Evolutionary conservation across 2,797 vertebrate genomes (phyloP), one percentile per base, ranked within the genome.

Genomic region (Tragopan temminckii): DNA sequence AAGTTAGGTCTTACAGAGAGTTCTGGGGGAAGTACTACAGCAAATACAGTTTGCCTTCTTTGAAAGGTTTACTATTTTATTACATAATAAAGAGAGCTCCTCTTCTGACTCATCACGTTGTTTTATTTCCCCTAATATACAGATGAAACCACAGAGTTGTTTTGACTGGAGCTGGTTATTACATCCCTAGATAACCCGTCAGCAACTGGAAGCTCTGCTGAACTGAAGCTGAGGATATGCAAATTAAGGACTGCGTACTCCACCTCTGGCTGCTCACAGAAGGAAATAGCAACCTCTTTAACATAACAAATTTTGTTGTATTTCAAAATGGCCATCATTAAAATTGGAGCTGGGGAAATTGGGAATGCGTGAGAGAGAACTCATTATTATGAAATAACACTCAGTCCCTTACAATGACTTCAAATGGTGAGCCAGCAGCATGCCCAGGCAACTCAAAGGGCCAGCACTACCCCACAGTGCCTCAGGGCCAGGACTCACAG

Each of bases 101-200:
- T 43, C 62, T 87, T 91, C 67, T 95, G 90, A 94, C 79, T 95
- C 93, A 93, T 58, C 8, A 0, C 42, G 23, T 74, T 90, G 64
- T 15, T 89, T 83, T 85, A 52, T 85, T 87, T 84, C 75, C 88
- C 88, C 85, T 87, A 78, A 81, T 35, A 79, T 89, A 88, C 64
- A 89, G 91, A 94, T 91, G 71, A 85, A 92, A 88, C 85, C 96
- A 18, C 95, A 72, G 82, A 11, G 24, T 20, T 96, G 96, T 89
- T 91, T 59, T 94, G 94, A 77, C 95, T 75, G 94, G 57, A 57
- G 89, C 61, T 64, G 72, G 24, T 53, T 92, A 13, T 67, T 53
- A 58, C 87, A 86, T 74, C 93, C 87, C 68, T 89, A 70, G 61
- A 89, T 77, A 81, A 48, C 55, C 78, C 72, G 31, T 5, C 25